Evolutionary conservation across 2,113 vertebrate species (phyloP).

Genomic region (Mobula birostris): DNA sequence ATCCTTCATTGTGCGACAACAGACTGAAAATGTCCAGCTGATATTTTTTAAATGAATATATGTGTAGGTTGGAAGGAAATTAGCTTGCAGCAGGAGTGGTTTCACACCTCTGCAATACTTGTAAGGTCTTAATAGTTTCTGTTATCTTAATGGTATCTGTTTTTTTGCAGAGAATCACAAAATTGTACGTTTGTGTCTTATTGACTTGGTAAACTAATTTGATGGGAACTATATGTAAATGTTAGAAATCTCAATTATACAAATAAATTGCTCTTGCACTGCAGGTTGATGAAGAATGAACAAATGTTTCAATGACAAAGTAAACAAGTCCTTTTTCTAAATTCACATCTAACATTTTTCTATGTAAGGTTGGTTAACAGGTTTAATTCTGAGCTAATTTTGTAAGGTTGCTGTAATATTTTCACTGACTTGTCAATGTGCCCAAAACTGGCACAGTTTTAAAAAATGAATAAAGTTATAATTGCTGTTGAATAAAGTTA

Average conservation of each 20-base stretch:
- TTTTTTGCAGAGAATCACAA: neutral
- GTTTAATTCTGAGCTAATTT: neutral
- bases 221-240: neutral
- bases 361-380: neutral
- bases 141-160: neutral
- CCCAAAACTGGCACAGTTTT: neutral
- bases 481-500: conserved; percentile 36
- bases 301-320: neutral
- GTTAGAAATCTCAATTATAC: neutral
- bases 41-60: conserved; percentile 43
- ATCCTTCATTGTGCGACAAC: conserved; percentile 38
- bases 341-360: neutral
- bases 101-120: neutral
- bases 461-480: neutral
- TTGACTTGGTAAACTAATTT: neutral
- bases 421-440: neutral
- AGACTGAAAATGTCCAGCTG: conserved; percentile 44
- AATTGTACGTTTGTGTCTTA: neutral
- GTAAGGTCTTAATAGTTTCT: neutral
- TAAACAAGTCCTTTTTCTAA: neutral
- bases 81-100: conserved; percentile 44
- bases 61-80: conserved; percentile 54
- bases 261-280: no score
- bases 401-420: neutral
- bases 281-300: neutral